Percentiles rank a stretch among this genome's conserved stretches.
phyloP scores from a whole-genome alignment of 2,888 invertebrate species.

The Asteroscopus sphinx region DNA sequence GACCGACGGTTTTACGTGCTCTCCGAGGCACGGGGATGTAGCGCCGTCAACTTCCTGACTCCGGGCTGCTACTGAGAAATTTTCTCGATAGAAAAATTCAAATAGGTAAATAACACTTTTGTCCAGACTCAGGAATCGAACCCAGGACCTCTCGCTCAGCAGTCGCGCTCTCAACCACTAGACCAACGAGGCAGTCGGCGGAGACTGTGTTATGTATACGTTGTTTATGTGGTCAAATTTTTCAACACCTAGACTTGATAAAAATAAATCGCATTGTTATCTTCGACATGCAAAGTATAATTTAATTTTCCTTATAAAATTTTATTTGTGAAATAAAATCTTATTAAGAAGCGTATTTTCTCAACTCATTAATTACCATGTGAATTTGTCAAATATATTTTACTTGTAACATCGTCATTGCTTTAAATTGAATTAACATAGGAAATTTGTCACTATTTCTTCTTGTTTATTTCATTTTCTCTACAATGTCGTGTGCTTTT shows the following conservation, averaged over 20 bases:
- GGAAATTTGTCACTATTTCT: constrained; percentile 3
- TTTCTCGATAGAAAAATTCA: too few relatives aligned
- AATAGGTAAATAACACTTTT: too few relatives aligned
- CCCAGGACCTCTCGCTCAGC: too few relatives aligned
- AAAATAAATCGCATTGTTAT: constrained; percentile 26
- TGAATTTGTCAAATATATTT: constrained; percentile 8
- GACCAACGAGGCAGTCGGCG: too few relatives aligned
- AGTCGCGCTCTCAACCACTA: too few relatives aligned
- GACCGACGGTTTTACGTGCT: too few relatives aligned
- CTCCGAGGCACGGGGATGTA: too few relatives aligned
- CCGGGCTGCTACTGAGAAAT: too few relatives aligned
- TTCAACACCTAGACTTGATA: constrained; percentile 3
- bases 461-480: background rate
- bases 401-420: background rate
- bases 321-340: constrained; percentile 6
- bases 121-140: too few relatives aligned
- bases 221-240: constrained; percentile 19
- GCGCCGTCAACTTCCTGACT: too few relatives aligned
- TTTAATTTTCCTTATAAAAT: background rate
- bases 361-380: constrained; percentile 7
- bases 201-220: too few relatives aligned
- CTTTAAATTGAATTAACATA: constrained; percentile 7
- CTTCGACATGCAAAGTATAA: background rate
- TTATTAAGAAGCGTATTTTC: background rate
- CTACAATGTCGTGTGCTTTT: background rate